A percentile compares a stretch with the other conserved stretches of the same genome.
Evolutionary conservation across 2,113 vertebrate genomes (phyloP).

Genomic region (Taxidea taxus): DNA sequence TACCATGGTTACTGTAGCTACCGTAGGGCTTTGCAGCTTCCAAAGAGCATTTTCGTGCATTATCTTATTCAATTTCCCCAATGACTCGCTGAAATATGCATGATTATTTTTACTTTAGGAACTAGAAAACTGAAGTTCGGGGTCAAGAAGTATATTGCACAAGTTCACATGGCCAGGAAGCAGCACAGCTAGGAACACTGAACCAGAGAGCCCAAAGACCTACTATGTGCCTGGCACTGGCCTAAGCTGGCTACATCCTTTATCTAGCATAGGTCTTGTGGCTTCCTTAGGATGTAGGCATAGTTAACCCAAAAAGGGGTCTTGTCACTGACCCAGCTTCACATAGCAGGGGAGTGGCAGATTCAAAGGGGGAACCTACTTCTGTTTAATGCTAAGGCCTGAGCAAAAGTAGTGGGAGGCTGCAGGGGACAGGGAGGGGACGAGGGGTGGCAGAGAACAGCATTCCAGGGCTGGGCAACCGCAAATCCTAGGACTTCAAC

Average conservation of each 20-base stretch:
- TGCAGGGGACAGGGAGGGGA: background rate
- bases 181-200: background rate
- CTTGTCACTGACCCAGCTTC: background rate
- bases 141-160: background rate
- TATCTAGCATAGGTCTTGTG: background rate
- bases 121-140: background rate
- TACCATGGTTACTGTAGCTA: slow-evolving; percentile 47
- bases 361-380: background rate
- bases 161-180: background rate
- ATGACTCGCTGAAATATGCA: background rate
- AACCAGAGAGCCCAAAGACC: background rate
- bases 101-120: background rate
- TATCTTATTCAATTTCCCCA: slow-evolving; percentile 20
- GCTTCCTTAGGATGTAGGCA: background rate
- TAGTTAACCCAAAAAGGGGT: background rate
- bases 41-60: slow-evolving; percentile 17
- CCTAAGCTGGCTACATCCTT: background rate
- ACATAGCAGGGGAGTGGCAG: background rate
- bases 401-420: background rate
- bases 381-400: background rate
- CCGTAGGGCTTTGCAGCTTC: background rate
- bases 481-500: background rate
- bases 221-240: background rate
- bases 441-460: background rate
- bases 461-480: background rate